These are phyloP conservation scores for Rhinichthys osculus DNA, from an alignment of 2,797 vertebrate species.

Conservation along the genomic window DNA sequence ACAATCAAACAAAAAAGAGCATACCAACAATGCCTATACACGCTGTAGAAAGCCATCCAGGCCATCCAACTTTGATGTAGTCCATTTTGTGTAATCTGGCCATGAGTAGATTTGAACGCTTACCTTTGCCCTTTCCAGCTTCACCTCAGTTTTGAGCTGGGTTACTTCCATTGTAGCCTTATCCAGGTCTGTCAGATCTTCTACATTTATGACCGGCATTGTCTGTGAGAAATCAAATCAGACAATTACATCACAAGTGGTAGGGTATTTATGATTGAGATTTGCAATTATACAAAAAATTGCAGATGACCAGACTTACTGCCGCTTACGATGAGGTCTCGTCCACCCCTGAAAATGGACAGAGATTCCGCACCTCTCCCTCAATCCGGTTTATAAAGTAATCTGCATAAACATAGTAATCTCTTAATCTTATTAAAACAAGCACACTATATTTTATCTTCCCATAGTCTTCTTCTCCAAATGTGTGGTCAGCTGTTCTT, in stretches of 20 bases:
- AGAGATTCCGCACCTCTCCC: conserved; percentile 68
- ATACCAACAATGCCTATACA: not conserved
- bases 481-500: conserved; percentile 21
- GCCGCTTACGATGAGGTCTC: conserved; percentile 65
- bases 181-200: conserved; percentile 92
- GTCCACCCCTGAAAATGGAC: conserved; percentile 67
- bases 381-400: conserved; percentile 84
- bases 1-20: not conserved
- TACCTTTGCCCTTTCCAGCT: conserved; percentile 90
- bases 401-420: conserved; percentile 80
- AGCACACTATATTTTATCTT: conserved; percentile 59
- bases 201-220: conserved; percentile 93
- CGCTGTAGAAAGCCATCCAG: not conserved
- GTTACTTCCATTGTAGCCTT: conserved; percentile 91
- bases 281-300: conserved; percentile 13
- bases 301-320: conserved; percentile 69
- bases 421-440: conserved; percentile 83
- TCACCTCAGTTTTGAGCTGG: conserved; percentile 90
- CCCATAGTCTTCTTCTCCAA: conserved; percentile 10
- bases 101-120: conserved; percentile 59
- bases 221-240: conserved; percentile 63
- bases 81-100: not conserved
- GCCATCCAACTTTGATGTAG: not conserved
- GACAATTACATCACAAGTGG: not conserved
- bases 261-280: not conserved